Percentiles rank a stretch among this genome's conserved stretches.
phyloP scores from a whole-genome alignment of 2,797 vertebrate genomes.

The Taenioides sp. region DNA sequence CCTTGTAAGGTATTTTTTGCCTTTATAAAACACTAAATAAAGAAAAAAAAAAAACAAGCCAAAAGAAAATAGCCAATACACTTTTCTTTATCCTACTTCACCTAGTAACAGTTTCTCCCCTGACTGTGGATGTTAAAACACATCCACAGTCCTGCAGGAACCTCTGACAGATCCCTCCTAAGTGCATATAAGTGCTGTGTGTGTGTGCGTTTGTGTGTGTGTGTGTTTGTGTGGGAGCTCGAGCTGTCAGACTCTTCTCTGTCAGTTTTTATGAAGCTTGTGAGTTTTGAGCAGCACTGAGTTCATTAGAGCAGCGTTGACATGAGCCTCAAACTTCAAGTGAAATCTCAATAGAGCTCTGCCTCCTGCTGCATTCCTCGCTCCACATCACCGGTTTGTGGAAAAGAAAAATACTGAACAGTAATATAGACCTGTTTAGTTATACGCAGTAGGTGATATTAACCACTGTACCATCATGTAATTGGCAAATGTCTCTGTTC shows the following conservation, averaged over 20 bases:
- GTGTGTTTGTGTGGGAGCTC: too few species aligned
- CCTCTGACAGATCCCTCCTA: background rate
- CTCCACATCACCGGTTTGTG: background rate
- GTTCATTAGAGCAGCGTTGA: constrained; percentile 41
- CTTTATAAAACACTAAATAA: too few species aligned
- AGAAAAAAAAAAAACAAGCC: too few species aligned
- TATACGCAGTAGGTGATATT: background rate
- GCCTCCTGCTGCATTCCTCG: background rate
- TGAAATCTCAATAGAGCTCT: constrained; percentile 1
- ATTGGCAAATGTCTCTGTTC: too few species aligned
- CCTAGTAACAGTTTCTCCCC: background rate
- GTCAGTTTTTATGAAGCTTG: constrained; percentile 10
- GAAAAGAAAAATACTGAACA: background rate
- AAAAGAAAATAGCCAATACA: background rate
- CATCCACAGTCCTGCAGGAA: constrained; percentile 15
- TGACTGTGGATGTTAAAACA: constrained; percentile 23
- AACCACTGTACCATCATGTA: background rate
- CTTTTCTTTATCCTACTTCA: background rate
- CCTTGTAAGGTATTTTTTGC: too few species aligned
- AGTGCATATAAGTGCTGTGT: too few species aligned
- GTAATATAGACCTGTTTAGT: background rate
- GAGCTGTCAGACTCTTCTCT: constrained; percentile 31
- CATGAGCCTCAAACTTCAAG: constrained; percentile 24
- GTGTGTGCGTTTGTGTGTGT: too few species aligned
- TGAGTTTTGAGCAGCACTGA: constrained; percentile 17